These are phyloP conservation scores for Drosophila nigricruria DNA, from an alignment of 2,888 invertebrate genomes.

Conservation along the genomic window DNA sequence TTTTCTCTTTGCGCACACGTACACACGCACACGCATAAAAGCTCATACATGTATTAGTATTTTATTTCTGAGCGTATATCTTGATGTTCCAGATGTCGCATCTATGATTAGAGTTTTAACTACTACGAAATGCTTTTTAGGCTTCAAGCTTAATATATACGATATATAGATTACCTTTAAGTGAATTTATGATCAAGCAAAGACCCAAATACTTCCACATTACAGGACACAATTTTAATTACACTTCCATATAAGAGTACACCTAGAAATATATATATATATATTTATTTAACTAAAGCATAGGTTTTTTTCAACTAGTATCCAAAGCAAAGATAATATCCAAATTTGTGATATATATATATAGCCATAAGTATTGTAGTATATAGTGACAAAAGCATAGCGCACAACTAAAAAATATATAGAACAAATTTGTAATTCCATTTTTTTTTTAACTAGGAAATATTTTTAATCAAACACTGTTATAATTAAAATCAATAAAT, in stretches of 20 bases:
- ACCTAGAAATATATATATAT: conserved; percentile 36
- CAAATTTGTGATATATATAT: conserved; percentile 63
- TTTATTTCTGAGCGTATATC: background rate
- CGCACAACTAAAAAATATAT: conserved; percentile 66
- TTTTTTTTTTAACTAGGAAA: conserved; percentile 29
- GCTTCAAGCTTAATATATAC: conserved; percentile 67
- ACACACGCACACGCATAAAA: background rate
- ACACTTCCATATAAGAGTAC: conserved; percentile 35
- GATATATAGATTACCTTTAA: conserved; percentile 55
- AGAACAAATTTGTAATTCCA: conserved; percentile 39
- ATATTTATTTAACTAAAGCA: conserved; percentile 36
- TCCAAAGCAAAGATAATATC: conserved; percentile 44
- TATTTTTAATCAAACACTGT: conserved; percentile 40
- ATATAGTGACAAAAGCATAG: conserved; percentile 55
- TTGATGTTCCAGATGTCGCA: background rate
- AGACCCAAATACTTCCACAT: conserved; percentile 65
- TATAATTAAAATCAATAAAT: conserved; percentile 4
- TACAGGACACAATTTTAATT: conserved; percentile 64
- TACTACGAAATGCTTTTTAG: conserved; percentile 59
- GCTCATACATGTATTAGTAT: background rate
- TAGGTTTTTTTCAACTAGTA: conserved; percentile 65
- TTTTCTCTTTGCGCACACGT: background rate
- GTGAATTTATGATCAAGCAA: conserved; percentile 27
- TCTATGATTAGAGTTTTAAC: conserved; percentile 6
- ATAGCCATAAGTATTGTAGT: conserved; percentile 38